Base-by-base conservation (phyloP, 2,113 vertebrate genomes). In the Tenebrosternarchus preto region DNA sequence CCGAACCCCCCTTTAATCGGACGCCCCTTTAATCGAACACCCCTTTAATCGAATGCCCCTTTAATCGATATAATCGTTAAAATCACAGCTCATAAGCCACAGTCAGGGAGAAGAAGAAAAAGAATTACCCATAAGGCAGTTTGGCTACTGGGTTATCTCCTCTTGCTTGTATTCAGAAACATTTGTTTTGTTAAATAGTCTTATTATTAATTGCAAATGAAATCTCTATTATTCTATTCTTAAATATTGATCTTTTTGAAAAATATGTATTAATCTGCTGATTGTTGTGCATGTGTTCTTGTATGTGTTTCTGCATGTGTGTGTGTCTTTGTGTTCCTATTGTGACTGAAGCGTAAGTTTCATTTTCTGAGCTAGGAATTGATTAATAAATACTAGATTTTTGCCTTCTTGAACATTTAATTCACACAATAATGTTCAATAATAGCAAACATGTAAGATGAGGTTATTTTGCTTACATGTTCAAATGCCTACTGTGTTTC, bases 201-300 rank as follows among this genome's bases (percentile, higher is more conserved):
- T 63, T 29, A 24, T 66, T 77, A 88, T 84, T 87, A 88, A 89
- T 87, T 91, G 84, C 63, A 84, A 89, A 53, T 73, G 72, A 86
- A 84, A 73, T 29, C 82, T 72, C 82, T 86, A 85, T 90, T 83
- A 86, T 88, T 57, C 22, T 5, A 1, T 66, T 87, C 85, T 88
- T 79, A 77, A 82, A 81, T 78, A 31, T 11, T 84, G 75, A 89
- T 87, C 87, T 88, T 86, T 86, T 84, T 81, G 76, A 53, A 29
- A 85, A 72, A 80, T 17, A 66, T 20, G 19, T 27, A 50, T 50
- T 50, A 9, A 50, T 50, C 8, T 50, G 43, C 43, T 50, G 43
- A 50, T 50, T 50, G 43, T 50, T 76, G 22, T 81, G 55, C 50
- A 53, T 43, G 12, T 69, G 29, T n/a, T 2, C 25, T 17, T 76